Evolutionary conservation across 2,888 invertebrate species (phyloP), one percentile per base, ranked within the genome.

Genomic region (Drosophila mettleri): DNA sequence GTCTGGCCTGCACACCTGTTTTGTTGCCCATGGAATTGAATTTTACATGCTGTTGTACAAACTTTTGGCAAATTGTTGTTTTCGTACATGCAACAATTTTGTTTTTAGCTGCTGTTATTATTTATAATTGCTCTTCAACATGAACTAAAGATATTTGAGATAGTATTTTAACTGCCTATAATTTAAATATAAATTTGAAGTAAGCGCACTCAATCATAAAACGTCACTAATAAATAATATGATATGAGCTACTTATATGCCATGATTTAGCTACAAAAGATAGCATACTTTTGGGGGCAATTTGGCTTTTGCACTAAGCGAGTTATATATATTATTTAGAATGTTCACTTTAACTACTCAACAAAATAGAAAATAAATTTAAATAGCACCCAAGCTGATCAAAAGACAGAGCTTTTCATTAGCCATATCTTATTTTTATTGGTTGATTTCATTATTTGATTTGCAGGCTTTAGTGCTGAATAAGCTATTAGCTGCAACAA

Each of bases 391-490:
- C 16, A 18, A 46, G 16, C 16, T 10, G 27, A 9, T 45, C 45
- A 45, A 45, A 10, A 16, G 27, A 12, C 16, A 10, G n/a, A 8
- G 14, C 18, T 27, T 27, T 4, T 22, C 49, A 34, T 49, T 34
- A 22, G 51, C 18, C 1, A 18, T 29, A 29, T 27, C 9, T 29
- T 18, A 38, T 38, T 52, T 38, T 27, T 27, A 36, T 51, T 6
- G 33, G 43, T 18, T 64, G 62, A 63, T 63, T 52, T 65, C 34
- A 63, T 52, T 63, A 51, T 63, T 65, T 63, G 65, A 63, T 63
- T 65, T 43, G 29, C 46, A 29, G 22, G 27, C 16, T 18, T 53
- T 18, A 22, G 29, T 24, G 16, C n/a, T 34, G 41, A 72, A 41
- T 52, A 52, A 22, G 38, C 16, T 41, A 39, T 53, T 36, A 59